Evolutionary conservation across 37 sponge, comb jelly and placozoan species (phyloP).

Genomic region (Hexactinellida sp.): DNA sequence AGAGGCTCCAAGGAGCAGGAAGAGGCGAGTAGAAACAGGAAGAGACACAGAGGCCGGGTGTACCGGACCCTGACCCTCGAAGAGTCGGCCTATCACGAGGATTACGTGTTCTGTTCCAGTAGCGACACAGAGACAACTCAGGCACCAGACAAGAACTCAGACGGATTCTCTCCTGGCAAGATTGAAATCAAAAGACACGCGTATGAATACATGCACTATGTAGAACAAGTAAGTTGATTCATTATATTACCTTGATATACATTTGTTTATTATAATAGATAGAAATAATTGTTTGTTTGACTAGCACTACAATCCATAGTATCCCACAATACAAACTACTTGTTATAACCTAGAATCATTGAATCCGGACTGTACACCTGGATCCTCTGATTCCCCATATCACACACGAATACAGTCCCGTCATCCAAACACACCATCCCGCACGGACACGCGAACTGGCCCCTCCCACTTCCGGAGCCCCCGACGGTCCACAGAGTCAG

Average conservation of each 20-base stretch:
- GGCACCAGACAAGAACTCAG: not conserved
- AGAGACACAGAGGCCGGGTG: not conserved
- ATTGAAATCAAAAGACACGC: not conserved
- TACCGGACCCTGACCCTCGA: not conserved
- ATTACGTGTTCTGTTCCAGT: not conserved
- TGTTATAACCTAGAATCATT: not conserved
- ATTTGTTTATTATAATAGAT: no score
- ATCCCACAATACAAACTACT: not conserved
- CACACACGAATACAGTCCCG: not conserved
- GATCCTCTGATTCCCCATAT: not conserved
- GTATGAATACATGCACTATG: not conserved
- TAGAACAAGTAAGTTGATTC: not conserved
- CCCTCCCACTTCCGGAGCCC: not conserved
- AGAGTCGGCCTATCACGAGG: not conserved
- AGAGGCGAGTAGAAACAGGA: not conserved
- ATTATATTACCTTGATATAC: not conserved
- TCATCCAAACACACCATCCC: not conserved
- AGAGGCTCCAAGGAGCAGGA: not conserved
- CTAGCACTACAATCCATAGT: no score
- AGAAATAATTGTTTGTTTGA: no score
- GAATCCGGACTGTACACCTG: not conserved
- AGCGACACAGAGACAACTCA: not conserved
- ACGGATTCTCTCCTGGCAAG: not conserved
- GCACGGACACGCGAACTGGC: not conserved
- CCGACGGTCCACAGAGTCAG: not conserved